Conservation (phyloP, 2,888 invertebrate species). For the Oeneis ivallda region DNA sequence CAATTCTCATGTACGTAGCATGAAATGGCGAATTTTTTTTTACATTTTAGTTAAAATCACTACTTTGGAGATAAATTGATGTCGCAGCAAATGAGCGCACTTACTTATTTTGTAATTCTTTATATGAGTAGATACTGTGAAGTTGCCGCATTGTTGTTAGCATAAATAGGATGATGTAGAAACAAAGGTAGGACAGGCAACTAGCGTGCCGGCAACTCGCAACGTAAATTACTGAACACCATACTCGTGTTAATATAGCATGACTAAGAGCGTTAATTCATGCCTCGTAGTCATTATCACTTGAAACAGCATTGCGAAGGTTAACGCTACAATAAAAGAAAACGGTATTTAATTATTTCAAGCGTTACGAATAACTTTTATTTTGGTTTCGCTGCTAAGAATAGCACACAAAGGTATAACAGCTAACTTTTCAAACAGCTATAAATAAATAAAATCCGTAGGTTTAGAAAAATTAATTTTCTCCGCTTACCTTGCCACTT, state of each 20-base stretch:
- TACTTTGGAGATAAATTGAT: too few relatives aligned
- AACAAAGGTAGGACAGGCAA: slow-evolving; percentile 7
- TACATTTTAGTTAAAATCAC: too few relatives aligned
- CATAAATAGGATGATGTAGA: slow-evolving; percentile 13
- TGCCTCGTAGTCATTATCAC: slow-evolving; percentile 41
- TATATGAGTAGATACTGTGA: not conserved
- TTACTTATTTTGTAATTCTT: not conserved
- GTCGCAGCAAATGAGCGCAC: too few relatives aligned
- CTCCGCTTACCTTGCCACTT: too few relatives aligned
- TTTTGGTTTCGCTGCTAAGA: not conserved
- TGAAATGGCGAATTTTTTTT: too few relatives aligned
- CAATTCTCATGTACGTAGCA: too few relatives aligned
- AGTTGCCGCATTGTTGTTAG: not conserved
- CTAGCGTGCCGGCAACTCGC: slow-evolving; percentile 9
- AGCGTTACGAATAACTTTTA: not conserved
- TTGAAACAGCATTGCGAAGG: slow-evolving; percentile 35
- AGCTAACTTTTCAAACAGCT: not conserved
- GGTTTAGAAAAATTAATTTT: not conserved
- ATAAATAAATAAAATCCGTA: not conserved
- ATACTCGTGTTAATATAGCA: slow-evolving; percentile 39
- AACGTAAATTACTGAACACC: slow-evolving; percentile 29
- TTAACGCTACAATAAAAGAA: slow-evolving; percentile 30
- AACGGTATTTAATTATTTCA: slow-evolving; percentile 6
- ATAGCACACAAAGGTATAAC: not conserved
- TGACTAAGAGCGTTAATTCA: slow-evolving; percentile 38